Conservation (phyloP, 2,113 vertebrate genomes). For the Myotis davidii region DNA sequence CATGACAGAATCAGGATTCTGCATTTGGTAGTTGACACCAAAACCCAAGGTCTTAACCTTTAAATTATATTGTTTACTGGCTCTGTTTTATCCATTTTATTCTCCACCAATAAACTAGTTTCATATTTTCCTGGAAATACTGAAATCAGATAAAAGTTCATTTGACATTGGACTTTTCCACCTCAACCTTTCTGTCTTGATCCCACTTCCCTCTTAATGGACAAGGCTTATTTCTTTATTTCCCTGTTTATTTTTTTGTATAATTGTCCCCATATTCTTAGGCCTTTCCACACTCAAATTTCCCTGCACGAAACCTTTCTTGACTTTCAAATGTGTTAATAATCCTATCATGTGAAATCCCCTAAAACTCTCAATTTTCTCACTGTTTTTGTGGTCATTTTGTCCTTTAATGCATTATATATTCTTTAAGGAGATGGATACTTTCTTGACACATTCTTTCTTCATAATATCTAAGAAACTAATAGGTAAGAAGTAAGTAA, state of each 20-base stretch:
- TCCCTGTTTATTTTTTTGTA: neutral
- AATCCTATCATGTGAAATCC: neutral
- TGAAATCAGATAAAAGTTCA: neutral
- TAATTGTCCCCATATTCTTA: neutral
- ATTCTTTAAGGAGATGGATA: neutral
- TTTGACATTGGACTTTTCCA: neutral
- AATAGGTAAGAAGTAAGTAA: neutral
- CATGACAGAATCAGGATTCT: neutral
- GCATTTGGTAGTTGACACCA: neutral
- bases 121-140: neutral
- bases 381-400: neutral
- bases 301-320: neutral
- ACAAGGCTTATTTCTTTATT: neutral
- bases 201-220: neutral
- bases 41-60: neutral
- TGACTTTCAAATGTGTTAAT: neutral
- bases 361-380: neutral
- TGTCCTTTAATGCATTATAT: neutral
- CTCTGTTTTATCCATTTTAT: neutral
- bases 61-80: neutral
- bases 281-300: neutral
- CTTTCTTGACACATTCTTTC: neutral
- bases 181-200: neutral
- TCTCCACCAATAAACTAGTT: neutral
- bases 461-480: neutral